phyloP scores from a whole-genome alignment of 2,888 invertebrate genomes.

The Drosophila tripunctata region DNA sequence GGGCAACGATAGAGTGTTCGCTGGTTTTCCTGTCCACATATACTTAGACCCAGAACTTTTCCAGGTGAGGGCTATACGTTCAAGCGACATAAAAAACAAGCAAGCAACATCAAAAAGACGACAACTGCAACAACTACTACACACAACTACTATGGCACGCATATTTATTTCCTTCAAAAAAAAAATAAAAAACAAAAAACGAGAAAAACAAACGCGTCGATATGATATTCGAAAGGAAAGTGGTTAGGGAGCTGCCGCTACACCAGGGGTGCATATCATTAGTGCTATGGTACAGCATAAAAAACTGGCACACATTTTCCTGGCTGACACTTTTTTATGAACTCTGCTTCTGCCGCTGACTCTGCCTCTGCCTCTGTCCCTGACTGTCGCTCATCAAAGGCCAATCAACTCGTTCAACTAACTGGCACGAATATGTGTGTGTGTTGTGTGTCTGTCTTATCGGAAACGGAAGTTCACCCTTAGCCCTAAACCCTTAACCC shows the following conservation, averaged over 20 bases:
- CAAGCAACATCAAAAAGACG: slow-evolving; percentile 55
- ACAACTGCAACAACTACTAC: slow-evolving; percentile 51
- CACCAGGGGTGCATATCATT: slow-evolving; percentile 82
- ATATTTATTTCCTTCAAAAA: slow-evolving; percentile 69
- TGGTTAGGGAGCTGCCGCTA: slow-evolving; percentile 17
- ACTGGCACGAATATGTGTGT: slow-evolving; percentile 19
- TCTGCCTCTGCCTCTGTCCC: slow-evolving; percentile 8
- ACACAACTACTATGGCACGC: slow-evolving; percentile 53
- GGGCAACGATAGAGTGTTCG: slow-evolving; percentile 52
- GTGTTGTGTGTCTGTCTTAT: slow-evolving; percentile 47
- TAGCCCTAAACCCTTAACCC: slow-evolving; percentile 42
- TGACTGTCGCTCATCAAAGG: slow-evolving; percentile 71
- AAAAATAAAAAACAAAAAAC: slow-evolving; percentile 47
- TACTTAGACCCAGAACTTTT: slow-evolving; percentile 2
- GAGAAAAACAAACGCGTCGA: slow-evolving; percentile 55
- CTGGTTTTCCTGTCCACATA: slow-evolving; percentile 53
- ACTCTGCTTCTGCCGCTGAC: slow-evolving; percentile 9
- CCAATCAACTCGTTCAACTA: slow-evolving; percentile 64
- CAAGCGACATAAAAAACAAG: slow-evolving; percentile 38
- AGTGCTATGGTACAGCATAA: slow-evolving; percentile 41
- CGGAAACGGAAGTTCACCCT: slow-evolving; percentile 72
- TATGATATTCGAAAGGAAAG: slow-evolving; percentile 49
- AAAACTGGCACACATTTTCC: slow-evolving; percentile 75
- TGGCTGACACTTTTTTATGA: slow-evolving; percentile 61
- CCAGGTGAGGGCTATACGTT: slow-evolving; percentile 66